These are phyloP conservation scores for Holotrichia oblita DNA, from an alignment of 1,140 invertebrate genomes.

Conservation along the genomic window DNA sequence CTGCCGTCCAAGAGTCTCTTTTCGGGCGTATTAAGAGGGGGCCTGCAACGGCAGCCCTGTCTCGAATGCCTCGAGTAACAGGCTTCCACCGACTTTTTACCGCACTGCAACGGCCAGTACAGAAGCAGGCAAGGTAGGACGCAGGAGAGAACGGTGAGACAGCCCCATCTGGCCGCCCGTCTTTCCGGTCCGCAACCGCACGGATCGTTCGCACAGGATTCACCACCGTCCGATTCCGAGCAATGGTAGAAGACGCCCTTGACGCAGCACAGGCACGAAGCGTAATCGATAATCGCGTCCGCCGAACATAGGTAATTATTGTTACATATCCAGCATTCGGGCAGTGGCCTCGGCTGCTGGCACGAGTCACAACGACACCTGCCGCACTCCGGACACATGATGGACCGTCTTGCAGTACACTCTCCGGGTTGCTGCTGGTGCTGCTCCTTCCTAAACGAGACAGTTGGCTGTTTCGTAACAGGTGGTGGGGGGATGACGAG, in stretches of 20 bases:
- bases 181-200: constrained; percentile 82
- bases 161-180: constrained; percentile 81
- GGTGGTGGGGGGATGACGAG: constrained; percentile 53
- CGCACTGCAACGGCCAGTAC: constrained; percentile 90
- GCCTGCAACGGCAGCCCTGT: constrained; percentile 67
- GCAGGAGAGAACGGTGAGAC: constrained; percentile 80
- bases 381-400: constrained; percentile 72
- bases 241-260: constrained; percentile 94
- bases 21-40: constrained; percentile 66
- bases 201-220: constrained; percentile 82
- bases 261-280: constrained; percentile 92
- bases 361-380: constrained; percentile 89
- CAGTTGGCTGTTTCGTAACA: constrained; percentile 68
- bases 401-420: constrained; percentile 51
- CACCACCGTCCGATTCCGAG: constrained; percentile 74
- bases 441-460: constrained; percentile 66
- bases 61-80: constrained; percentile 82
- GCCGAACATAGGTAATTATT: constrained; percentile 87
- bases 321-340: constrained; percentile 88
- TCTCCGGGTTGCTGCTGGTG: constrained; percentile 44
- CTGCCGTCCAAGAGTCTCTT: constrained; percentile 67
- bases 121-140: constrained; percentile 88
- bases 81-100: constrained; percentile 79
- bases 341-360: constrained; percentile 82
- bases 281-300: constrained; percentile 85